Evolutionary conservation across 1,140 invertebrate species (phyloP).

Genomic region (Scaptomyza graminum): DNA sequence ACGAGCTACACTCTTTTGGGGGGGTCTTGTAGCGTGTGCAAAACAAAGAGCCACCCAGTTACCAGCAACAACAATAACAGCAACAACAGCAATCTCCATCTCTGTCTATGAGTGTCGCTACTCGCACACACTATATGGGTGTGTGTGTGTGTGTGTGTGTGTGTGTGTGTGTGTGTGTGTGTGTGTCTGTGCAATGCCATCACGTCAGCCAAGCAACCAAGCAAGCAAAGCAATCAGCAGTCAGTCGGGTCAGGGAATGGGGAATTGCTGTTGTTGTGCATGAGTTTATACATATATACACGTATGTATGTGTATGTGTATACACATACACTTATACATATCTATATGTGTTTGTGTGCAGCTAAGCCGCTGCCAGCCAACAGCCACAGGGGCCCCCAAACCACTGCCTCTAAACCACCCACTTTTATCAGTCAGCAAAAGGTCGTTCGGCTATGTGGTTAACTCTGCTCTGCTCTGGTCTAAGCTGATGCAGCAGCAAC

Average conservation of each 20-base stretch:
- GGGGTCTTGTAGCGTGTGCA: conserved; percentile 37
- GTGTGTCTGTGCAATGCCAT: conserved; percentile 58
- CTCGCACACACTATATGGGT: conserved; percentile 31
- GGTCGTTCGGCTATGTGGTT: conserved; percentile 72
- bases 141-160: conserved; percentile 6
- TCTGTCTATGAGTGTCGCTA: conserved; percentile 34
- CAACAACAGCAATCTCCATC: conserved; percentile 27
- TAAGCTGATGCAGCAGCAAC: neutral
- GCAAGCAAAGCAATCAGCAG: conserved; percentile 78
- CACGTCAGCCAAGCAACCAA: conserved; percentile 69
- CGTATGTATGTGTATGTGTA: neutral
- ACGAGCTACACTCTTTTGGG: conserved; percentile 33
- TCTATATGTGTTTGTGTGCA: conserved; percentile 26
- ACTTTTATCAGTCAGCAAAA: conserved; percentile 79
- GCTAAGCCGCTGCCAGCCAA: conserved; percentile 67
- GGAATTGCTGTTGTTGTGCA: conserved; percentile 54
- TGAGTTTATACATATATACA: conserved; percentile 25
- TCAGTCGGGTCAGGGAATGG: conserved; percentile 69
- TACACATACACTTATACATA: conserved; percentile 4
- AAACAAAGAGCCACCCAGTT: conserved; percentile 68
- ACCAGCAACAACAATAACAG: conserved; percentile 31
- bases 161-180: conserved; percentile 36
- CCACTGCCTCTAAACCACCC: conserved; percentile 53
- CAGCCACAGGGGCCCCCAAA: conserved; percentile 50
- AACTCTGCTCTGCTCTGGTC: conserved; percentile 29